Base-by-base conservation (phyloP, 2,797 vertebrate species). In the Euphonia xanthogaster region DNA sequence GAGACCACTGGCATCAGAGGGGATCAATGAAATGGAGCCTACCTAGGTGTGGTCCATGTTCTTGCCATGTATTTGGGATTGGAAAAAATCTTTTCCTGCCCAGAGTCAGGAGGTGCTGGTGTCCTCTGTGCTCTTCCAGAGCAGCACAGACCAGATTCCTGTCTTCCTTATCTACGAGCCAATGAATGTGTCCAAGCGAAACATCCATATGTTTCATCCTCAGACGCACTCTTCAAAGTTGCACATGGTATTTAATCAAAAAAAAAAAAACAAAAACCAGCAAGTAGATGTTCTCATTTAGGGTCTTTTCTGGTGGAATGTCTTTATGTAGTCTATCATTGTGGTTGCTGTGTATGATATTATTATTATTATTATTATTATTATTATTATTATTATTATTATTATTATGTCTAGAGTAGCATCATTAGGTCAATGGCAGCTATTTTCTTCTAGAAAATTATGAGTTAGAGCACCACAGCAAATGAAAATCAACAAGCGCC, bases 371-470 rank as follows among this genome's bases (percentile, higher is more conserved):
- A 23, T 19, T 81, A 28, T 12, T 86, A 15, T 37, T 82, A 27
- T 33, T 83, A 18, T 48, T 74, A 13, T 25, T 82, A 9, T 31
- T 74, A 30, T 40, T 70, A 33, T 33, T 80, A 24, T 60, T 68
- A 12, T 28, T 76, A 11, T 28, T 75, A n/a, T 85, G 45, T 79
- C 77, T 93, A 96, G 67, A 78, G 70, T 73, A 96, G 50, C 39
- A 58, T 75, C 74, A 20, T 40, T 58, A 78, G 92, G 92, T 90
- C 76, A 93, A 96, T 83, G 90, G 81, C 90, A 93, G 71, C 35
- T 93, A 79, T 94, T 96, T 88, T 63, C 94, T 94, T 66, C 53
- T 82, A 93, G 91, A 95, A 97, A 97, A 96, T 65, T 87, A 96
- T 80, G 77, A 97, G 53, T 94, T 96, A 93, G 96, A 97, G 93